A percentile compares a stretch with the other conserved stretches of the same genome.
phyloP scores from a whole-genome alignment of 2,113 vertebrate species.

The Pseudopipra pipra region DNA sequence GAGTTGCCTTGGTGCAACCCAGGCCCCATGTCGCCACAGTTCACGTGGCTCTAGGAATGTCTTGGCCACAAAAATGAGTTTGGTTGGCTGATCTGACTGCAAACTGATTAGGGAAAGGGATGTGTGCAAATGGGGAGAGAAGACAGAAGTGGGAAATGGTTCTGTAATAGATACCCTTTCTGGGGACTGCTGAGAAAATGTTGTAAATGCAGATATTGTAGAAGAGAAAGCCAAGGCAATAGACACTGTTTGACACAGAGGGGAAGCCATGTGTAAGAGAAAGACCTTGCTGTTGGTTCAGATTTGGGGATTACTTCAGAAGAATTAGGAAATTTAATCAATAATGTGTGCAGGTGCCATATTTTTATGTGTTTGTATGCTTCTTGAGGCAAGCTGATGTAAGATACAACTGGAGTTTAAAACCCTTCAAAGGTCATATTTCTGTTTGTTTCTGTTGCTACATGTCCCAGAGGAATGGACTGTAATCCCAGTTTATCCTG shows the following conservation, averaged over 20 bases:
- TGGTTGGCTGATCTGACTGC: background rate
- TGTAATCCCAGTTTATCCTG: background rate
- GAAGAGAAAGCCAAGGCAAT: background rate
- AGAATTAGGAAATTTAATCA: background rate
- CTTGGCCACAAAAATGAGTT: background rate
- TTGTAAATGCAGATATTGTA: background rate
- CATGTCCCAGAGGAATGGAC: background rate
- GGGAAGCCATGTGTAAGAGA: background rate
- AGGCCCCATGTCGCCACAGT: background rate
- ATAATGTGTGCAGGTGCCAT: background rate
- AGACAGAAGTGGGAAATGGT: background rate
- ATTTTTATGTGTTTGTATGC: background rate
- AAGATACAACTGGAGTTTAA: constrained; percentile 1
- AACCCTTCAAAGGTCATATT: constrained; percentile 38
- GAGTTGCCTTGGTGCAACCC: background rate
- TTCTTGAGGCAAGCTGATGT: constrained; percentile 32
- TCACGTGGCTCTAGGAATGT: background rate
- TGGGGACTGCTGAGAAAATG: background rate
- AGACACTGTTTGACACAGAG: background rate
- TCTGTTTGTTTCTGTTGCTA: constrained; percentile 36
- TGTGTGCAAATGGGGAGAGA: background rate
- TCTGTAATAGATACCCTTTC: background rate
- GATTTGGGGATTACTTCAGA: background rate
- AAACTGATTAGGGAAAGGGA: background rate
- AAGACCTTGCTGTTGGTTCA: background rate